These are phyloP conservation scores for Tribolium freemani DNA, from an alignment of 2,888 invertebrate species.

Conservation along the genomic window DNA sequence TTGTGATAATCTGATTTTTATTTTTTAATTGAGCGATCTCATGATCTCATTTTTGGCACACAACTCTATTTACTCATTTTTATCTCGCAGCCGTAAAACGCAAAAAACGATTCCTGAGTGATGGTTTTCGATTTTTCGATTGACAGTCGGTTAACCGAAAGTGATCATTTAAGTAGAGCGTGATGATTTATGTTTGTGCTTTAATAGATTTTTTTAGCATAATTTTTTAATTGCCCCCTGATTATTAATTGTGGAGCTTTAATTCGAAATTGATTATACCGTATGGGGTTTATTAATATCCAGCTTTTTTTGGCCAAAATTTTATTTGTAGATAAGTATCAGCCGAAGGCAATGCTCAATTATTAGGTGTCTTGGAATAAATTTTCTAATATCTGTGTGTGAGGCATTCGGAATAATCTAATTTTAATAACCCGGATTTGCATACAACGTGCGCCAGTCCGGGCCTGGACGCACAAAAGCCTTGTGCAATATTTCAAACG, in stretches of 20 bases:
- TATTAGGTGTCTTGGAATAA: slow-evolving; percentile 18
- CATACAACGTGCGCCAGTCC: neutral
- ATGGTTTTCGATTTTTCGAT: slow-evolving; percentile 46
- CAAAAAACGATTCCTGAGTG: slow-evolving; percentile 40
- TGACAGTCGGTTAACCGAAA: slow-evolving; percentile 50
- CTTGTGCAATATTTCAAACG: slow-evolving; percentile 21
- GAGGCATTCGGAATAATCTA: slow-evolving; percentile 22
- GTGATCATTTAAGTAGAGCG: slow-evolving; percentile 45
- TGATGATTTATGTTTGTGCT: slow-evolving; percentile 53
- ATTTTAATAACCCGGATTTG: slow-evolving; percentile 17
- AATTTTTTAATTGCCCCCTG: slow-evolving; percentile 53
- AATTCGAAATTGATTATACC: slow-evolving; percentile 40
- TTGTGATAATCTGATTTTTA: too few relatives aligned
- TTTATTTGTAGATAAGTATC: slow-evolving; percentile 14
- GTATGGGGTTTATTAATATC: slow-evolving; percentile 31
- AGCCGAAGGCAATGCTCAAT: slow-evolving; percentile 19
- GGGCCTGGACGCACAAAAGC: neutral
- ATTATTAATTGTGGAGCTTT: slow-evolving; percentile 43
- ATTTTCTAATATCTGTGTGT: slow-evolving; percentile 24
- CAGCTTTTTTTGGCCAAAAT: slow-evolving; percentile 8
- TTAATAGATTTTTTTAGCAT: slow-evolving; percentile 54
- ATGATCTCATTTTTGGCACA: too few relatives aligned
- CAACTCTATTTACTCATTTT: too few relatives aligned
- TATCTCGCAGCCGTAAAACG: neutral
- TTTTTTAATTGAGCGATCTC: too few relatives aligned